Conservation (phyloP, 2,888 invertebrate species). For the Cheilosia grossa region DNA sequence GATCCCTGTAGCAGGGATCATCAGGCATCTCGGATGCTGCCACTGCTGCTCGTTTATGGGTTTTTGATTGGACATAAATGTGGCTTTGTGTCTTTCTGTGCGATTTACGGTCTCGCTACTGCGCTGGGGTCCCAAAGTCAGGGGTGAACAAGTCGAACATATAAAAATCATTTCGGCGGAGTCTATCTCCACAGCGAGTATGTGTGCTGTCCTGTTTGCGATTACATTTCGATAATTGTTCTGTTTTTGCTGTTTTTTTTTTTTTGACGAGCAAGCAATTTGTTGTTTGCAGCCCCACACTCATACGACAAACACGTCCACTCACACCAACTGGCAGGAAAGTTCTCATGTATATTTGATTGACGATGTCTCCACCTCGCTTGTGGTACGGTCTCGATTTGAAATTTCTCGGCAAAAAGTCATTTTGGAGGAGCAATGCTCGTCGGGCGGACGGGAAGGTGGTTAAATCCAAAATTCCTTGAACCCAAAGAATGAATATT, state of each 20-base stretch:
- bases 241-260: slow-evolving; percentile 13
- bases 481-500: slow-evolving; percentile 70
- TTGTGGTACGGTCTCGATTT: slow-evolving; percentile 18
- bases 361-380: slow-evolving; percentile 19
- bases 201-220: slow-evolving; percentile 30
- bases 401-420: slow-evolving; percentile 45
- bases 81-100: slow-evolving; percentile 54
- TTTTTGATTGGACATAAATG: slow-evolving; percentile 74
- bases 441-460: slow-evolving; percentile 7
- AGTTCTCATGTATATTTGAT: slow-evolving; percentile 50
- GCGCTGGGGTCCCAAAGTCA: slow-evolving; percentile 37
- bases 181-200: neutral
- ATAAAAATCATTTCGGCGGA: slow-evolving; percentile 25
- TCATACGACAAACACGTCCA: neutral
- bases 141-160: slow-evolving; percentile 47
- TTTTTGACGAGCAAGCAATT: slow-evolving; percentile 18
- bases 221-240: slow-evolving; percentile 62
- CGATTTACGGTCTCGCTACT: slow-evolving; percentile 39
- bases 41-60: slow-evolving; percentile 63
- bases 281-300: slow-evolving; percentile 27
- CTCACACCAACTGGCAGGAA: neutral
- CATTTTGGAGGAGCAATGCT: slow-evolving; percentile 34
- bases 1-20: slow-evolving; percentile 69
- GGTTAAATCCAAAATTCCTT: slow-evolving; percentile 67
- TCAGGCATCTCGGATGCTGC: slow-evolving; percentile 63